Evolutionary conservation across 2,113 vertebrate genomes (phyloP), one percentile per base, ranked within the genome.

Genomic region (Nothoprocta perdicaria): DNA sequence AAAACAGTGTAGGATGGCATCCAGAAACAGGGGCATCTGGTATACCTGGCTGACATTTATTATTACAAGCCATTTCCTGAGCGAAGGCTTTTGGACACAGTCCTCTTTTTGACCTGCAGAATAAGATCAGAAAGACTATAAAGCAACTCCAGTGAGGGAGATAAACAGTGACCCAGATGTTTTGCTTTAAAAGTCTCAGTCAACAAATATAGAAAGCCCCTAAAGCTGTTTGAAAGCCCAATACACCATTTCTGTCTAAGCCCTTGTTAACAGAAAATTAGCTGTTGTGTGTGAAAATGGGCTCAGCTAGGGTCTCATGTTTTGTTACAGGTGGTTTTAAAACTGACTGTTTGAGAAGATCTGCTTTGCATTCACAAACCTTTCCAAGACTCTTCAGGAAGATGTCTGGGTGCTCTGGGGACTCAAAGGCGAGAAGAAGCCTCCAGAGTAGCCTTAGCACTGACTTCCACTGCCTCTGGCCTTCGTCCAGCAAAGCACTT

Each of bases 401-500:
- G 52, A 80, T 11, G 29, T 72, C 43, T 1, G 13, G 8, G 33
- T 86, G 72, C 80, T 91, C 60, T 92, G 84, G 90, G 81, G 63
- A 84, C 91, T 91, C 86, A 80, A 60, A 90, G 69, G 41, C 55
- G 72, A 78, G 85, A 83, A 68, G 55, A 87, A 72, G 33, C 58
- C 67, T 93, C 84, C 62, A 12, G 92, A 94, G 57, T 67, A 61
- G 46, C 88, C 57, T 91, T 71, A 78, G 29, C 16, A 65, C 18
- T 91, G 63, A 78, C 89, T 86, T 92, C 75, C 75, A 43, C 76
- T 83, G 48, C 53, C 48, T 92, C 82, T 95, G 92, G 89, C 89
- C 21, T 26, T 78, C 29, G 43, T 85, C 91, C 92, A 96, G 52
- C 21, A 88, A 87, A 89, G 80, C 82, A 96, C 89, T 96, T 95